Evolutionary conservation across 1,140 invertebrate genomes (phyloP).

Genomic region (Agrilus planipennis): DNA sequence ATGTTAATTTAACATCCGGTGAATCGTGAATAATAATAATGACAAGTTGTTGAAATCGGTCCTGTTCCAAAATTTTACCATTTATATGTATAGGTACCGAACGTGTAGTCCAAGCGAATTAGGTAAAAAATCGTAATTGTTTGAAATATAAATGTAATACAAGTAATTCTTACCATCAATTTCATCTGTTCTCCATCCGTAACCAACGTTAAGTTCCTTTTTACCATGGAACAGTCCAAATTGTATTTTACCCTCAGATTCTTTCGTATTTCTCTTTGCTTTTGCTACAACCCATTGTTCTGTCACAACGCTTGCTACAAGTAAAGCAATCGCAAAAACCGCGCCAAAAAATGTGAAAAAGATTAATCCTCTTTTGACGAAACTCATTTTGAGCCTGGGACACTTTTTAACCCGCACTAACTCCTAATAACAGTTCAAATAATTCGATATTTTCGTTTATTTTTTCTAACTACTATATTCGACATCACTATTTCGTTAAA

Average conservation of each 20-base stretch:
- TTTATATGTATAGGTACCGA: too few relatives aligned
- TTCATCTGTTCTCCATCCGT: constrained; percentile 63
- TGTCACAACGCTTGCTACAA: constrained; percentile 74
- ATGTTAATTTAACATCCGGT: too few relatives aligned
- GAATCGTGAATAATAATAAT: too few relatives aligned
- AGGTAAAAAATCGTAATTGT: too few relatives aligned
- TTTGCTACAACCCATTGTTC: constrained; percentile 77
- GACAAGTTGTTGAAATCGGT: too few relatives aligned
- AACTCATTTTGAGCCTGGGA: constrained; percentile 6
- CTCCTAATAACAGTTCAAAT: too few relatives aligned
- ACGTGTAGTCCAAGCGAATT: not conserved
- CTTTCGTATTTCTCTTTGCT: constrained; percentile 54
- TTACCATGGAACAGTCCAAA: constrained; percentile 77
- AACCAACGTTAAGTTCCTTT: constrained; percentile 70
- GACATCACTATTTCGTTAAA: too few relatives aligned
- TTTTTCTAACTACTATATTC: too few relatives aligned
- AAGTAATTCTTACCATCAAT: constrained; percentile 48
- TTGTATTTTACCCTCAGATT: constrained; percentile 64
- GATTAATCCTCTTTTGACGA: constrained; percentile 68
- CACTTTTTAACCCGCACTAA: too few relatives aligned
- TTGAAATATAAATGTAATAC: not conserved
- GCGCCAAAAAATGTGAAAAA: constrained; percentile 82
- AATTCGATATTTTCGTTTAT: too few relatives aligned
- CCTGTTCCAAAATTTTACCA: too few relatives aligned
- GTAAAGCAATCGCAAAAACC: constrained; percentile 66